These are phyloP conservation scores for Palythoa grandiflora DNA, from an alignment of 92 coral and sea anemone species.

Conservation along the genomic window DNA sequence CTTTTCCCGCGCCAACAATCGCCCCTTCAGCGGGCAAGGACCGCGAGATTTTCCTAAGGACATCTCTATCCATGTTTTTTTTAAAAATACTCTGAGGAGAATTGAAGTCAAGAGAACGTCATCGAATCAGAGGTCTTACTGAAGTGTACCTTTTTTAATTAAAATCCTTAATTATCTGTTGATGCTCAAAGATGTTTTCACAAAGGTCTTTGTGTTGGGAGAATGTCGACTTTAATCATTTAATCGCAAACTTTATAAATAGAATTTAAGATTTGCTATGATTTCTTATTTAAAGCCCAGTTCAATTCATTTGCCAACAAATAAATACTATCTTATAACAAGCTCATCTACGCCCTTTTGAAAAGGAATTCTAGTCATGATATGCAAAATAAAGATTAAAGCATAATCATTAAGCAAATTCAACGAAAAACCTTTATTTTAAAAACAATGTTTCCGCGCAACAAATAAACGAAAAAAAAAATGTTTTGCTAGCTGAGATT, in stretches of 20 bases:
- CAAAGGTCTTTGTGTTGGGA: constrained; percentile 9
- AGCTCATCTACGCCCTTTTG: no score
- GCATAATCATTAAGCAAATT: no score
- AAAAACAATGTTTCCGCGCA: no score
- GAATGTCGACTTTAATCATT: constrained; percentile 20
- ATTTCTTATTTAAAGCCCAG: neutral
- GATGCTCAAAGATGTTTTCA: constrained; percentile 2
- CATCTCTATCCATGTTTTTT: constrained; percentile 35
- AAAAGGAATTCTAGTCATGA: no score
- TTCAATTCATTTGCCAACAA: neutral
- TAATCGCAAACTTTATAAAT: neutral
- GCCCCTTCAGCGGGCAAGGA: constrained; percentile 40
- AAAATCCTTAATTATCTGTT: constrained; percentile 10
- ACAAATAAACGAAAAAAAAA: no score
- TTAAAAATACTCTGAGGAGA: neutral
- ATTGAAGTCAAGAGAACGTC: neutral
- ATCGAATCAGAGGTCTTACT: neutral
- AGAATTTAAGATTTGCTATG: neutral
- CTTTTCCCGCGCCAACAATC: constrained; percentile 27
- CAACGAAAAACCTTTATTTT: no score
- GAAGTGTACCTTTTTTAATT: neutral
- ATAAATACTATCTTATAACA: no score
- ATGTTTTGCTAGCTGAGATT: no score
- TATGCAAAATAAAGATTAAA: no score
- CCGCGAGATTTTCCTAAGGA: constrained; percentile 49